These are phyloP conservation scores for Euclidia mi DNA, from an alignment of 2,888 invertebrate species.

Conservation along the genomic window DNA sequence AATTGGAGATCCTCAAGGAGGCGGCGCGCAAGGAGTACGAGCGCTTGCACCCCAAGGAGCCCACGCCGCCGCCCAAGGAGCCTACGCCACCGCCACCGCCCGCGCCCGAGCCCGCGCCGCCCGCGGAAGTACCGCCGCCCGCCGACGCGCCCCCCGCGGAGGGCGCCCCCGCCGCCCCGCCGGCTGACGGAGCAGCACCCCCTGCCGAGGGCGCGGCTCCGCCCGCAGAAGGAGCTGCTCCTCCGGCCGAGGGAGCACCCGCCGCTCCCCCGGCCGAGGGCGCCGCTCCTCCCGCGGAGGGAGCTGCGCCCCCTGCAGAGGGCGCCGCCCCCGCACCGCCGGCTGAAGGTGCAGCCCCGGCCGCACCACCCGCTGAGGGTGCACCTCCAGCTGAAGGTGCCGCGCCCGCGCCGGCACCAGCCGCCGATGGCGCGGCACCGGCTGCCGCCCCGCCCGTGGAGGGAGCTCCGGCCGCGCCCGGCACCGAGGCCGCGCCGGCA, in stretches of 20 bases:
- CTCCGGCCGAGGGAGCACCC: slow-evolving; percentile 57
- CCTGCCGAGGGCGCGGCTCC: slow-evolving; percentile 57
- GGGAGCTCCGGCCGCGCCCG: slow-evolving; percentile 65
- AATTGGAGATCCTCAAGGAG: slow-evolving; percentile 47
- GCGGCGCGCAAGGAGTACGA: slow-evolving; percentile 58
- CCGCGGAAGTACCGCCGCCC: slow-evolving; percentile 22
- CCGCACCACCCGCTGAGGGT: slow-evolving; percentile 28
- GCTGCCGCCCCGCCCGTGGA: slow-evolving; percentile 56
- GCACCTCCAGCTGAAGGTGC: slow-evolving; percentile 50
- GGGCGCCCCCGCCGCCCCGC: slow-evolving; percentile 47
- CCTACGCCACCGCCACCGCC: slow-evolving; percentile 60
- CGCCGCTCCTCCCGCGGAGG: slow-evolving; percentile 65
- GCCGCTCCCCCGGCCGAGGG: slow-evolving; percentile 57
- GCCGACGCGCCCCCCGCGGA: slow-evolving; percentile 51
- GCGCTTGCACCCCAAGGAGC: slow-evolving; percentile 48
- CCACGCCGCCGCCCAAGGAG: slow-evolving; percentile 54
- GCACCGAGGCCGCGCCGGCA: slow-evolving; percentile 48
- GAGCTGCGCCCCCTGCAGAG: slow-evolving; percentile 61
- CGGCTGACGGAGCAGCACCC: slow-evolving; percentile 61
- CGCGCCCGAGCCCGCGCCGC: slow-evolving; percentile 52
- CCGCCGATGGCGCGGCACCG: slow-evolving; percentile 56
- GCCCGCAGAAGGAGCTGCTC: slow-evolving; percentile 33
- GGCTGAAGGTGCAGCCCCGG: slow-evolving; percentile 66
- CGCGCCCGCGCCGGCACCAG: slow-evolving; percentile 54
- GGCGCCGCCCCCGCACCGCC: slow-evolving; percentile 47